Base-by-base conservation (phyloP, 2,797 vertebrate species). In the Sphenopsis melanotis region DNA sequence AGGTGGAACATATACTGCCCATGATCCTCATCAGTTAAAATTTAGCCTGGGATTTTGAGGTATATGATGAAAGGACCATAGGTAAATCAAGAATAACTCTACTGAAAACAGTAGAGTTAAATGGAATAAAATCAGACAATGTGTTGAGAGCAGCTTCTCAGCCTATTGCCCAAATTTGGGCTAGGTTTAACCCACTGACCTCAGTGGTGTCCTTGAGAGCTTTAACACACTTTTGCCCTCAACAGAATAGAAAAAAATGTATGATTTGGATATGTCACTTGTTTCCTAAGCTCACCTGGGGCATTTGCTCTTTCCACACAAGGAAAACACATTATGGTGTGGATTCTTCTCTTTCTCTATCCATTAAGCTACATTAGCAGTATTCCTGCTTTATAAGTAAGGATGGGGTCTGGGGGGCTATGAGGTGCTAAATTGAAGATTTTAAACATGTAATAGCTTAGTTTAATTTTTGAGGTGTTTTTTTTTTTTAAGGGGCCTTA, bases 401-500 rank as follows among this genome's bases (percentile, higher is more conserved):
- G 30, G 7, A 23, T 74, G 21, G 11, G 1, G 0, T 20, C 42
- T 49, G 5, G 3, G 3, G 22, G 10, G 22, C 17, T 64, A 2
- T 70, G 22, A 12, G 11, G 47, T 93, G 68, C 52, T 27, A 75
- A 46, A 71, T 46, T 29, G 53, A 71, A 56, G 16, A 4, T 18
- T 78, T 75, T 57, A 50, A 70, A 34, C 4, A 17, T 21, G 12
- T n/a, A 75, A 39, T 53, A 50, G 15, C 23, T 41, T n/a, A 65
- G 19, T 60, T 59, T 37, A 50, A 24, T n/a, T 42, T 71, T 50
- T 36, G 60, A 44, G 24, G 6, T 11, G 0, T 4, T 0, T 36
- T 26, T 3, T 29, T 47, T 57, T 89, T 63, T 70, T 11, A 65
- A 79, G 19, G 10, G 3, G 4, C 1, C 39, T 80, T 91, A 80